Evolutionary conservation across 2,797 vertebrate genomes (phyloP), one percentile per base, ranked within the genome.

Genomic region (Clarias laeviceps): DNA sequence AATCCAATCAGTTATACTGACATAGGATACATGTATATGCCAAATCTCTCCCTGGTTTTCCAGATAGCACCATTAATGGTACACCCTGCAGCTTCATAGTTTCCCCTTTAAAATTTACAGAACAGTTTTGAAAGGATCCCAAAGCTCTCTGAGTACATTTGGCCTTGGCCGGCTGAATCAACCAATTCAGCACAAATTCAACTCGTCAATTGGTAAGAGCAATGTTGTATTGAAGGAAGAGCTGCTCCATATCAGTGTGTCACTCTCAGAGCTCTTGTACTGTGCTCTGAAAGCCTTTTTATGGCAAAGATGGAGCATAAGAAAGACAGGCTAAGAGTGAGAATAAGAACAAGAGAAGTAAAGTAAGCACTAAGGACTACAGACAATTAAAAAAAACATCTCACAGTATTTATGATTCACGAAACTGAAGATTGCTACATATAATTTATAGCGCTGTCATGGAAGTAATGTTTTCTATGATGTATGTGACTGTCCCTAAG

Each of bases 111-210:
- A 82, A 78, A 56, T 65, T 50, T 2, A n/a, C 45, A 2, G 59
- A 57, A 65, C 29, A 54, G 61, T 79, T 83, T 11, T 73, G 59
- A 85, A 85, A 83, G 59, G 27, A 66, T 78, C 22, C 27, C n/a
- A 20, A 84, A 83, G 64, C 83, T 83, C 17, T 57, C 70, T 45
- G 32, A 59, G 77, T 64, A 74, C 61, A 74, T 80, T 85, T 79
- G 72, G 80, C 84, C 82, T 84, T 89, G 78, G 37, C 5, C 82
- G 40, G 29, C 87, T 82, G 78, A 76, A 80, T 82, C 81, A 86
- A 84, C 66, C 82, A 85, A 89, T 89, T 80, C 80, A 82, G 32
- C 37, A 80, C 82, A 79, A 72, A 82, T 82, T 87, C 84, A 74
- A 80, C 78, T 57, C 79, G 81, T 87, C 85, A 87, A 87, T 40